Base-by-base conservation (phyloP, 92 coral and sea anemone species). In the Zoanthus sociatus region DNA sequence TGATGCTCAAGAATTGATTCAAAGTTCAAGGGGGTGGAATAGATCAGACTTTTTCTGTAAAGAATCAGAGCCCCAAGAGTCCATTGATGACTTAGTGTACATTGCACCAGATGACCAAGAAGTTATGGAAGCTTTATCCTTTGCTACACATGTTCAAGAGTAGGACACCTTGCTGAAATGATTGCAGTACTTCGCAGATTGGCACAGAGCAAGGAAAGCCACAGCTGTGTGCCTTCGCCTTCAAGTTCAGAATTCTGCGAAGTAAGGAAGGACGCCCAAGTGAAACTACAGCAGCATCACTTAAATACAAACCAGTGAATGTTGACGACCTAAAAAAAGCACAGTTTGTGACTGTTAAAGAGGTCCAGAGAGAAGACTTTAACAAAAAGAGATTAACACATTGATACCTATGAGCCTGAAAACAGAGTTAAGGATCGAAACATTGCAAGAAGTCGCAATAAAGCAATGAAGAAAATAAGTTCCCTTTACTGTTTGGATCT, bases 291-390 rank as follows among this genome's bases (percentile, higher is more conserved):
- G 15, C n/a, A 73, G 48, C 78, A 26, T 21, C 78, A 73, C 53
- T n/a, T 73, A 26, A 73, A 3, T 17, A 73, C 50, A 73, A 44
- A 44, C 47, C 78, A 50, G 78, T 77, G 42, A 2, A 77, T 12
- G 45, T 26, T 4, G 18, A 77, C 64, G 82, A 77, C 11, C 82
- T 77, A 14, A 71, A 71, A 1, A 18, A 17, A 71, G 76, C 46
- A 66, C 33, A 66, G 7, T 16, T 71, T 7, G 76, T 31, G 7
- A 73, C 73, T 9, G 55, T 84, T 60, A 84, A 55, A 73, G 14
- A 6, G 5, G 81, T 84, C 37, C 81, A 84, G 81, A 18, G 88
- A 84, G 58, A 9, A 21, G 88, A n/a, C 33, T 84, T 84, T 32
- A 37, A 37, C 42, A 70, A 67, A 66, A 47, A 15, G 87, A 83